phyloP scores from a whole-genome alignment of 2,113 vertebrate species.

The Cranoglanis bouderius region DNA sequence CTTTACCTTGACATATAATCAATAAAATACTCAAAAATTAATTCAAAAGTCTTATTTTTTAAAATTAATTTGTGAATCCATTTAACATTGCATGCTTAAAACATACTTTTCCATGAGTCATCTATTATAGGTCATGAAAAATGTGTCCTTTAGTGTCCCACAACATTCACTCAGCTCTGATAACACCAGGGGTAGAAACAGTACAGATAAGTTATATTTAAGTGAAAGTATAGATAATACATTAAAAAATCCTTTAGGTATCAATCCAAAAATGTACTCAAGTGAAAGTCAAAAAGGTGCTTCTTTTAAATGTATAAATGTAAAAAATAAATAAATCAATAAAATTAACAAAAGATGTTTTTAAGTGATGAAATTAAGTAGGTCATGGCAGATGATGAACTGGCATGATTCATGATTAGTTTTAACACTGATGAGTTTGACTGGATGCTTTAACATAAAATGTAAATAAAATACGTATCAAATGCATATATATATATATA shows the following conservation, averaged over 20 bases:
- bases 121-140: background rate
- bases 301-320: background rate
- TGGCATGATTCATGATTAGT: background rate
- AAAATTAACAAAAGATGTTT: background rate
- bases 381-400: background rate
- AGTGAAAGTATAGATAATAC: background rate
- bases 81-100: background rate
- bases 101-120: background rate
- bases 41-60: no score
- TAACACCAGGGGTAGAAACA: background rate
- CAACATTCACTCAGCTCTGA: background rate
- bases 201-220: background rate
- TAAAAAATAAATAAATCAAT: no score
- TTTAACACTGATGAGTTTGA: background rate
- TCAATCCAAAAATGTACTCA: background rate
- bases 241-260: background rate
- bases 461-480: background rate
- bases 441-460: background rate
- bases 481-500: no score
- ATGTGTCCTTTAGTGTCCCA: background rate
- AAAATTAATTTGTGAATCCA: background rate
- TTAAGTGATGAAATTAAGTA: background rate
- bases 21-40: background rate
- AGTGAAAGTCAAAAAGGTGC: background rate
- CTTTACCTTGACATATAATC: background rate